A percentile compares a stretch with the other conserved stretches of the same genome.
phyloP scores from a whole-genome alignment of 2,797 vertebrate genomes.

The Enteromius paludinosus region DNA sequence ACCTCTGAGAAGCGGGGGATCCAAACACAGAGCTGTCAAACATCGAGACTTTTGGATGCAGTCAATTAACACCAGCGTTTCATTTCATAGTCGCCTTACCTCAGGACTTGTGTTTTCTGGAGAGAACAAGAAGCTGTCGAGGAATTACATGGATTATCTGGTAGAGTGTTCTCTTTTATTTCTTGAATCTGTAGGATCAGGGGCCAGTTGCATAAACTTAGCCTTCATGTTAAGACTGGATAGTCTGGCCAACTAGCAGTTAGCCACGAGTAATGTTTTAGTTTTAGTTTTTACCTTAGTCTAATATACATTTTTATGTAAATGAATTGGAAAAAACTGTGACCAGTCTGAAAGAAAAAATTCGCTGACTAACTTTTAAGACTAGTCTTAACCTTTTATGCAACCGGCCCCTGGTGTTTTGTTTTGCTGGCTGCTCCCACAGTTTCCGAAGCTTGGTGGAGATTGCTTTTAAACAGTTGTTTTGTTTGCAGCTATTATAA shows the following conservation, averaged over 20 bases:
- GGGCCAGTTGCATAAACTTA: no score
- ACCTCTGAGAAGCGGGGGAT: conserved; percentile 57
- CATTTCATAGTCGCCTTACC: conserved; percentile 30
- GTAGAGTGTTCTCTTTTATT: conserved; percentile 45
- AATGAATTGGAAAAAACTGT: no score
- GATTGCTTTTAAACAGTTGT: neutral
- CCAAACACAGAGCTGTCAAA: conserved; percentile 24
- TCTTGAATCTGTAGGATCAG: neutral
- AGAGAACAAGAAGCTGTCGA: conserved; percentile 41
- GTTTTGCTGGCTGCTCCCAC: neutral
- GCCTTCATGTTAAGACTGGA: no score
- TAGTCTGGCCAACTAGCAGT: no score
- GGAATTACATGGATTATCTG: conserved; percentile 66
- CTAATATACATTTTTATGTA: no score
- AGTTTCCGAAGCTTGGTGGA: neutral
- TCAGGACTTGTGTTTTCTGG: conserved; percentile 43
- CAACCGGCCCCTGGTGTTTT: neutral
- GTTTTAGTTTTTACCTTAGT: no score
- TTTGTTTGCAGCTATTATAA: neutral
- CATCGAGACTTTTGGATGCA: conserved; percentile 56
- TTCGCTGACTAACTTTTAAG: no score
- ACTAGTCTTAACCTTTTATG: no score
- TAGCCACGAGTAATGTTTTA: no score
- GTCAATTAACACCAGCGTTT: conserved; percentile 49
- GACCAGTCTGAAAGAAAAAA: no score